phyloP scores from a whole-genome alignment of 2,888 invertebrate species.

The Nipponacmea schrenckii region DNA sequence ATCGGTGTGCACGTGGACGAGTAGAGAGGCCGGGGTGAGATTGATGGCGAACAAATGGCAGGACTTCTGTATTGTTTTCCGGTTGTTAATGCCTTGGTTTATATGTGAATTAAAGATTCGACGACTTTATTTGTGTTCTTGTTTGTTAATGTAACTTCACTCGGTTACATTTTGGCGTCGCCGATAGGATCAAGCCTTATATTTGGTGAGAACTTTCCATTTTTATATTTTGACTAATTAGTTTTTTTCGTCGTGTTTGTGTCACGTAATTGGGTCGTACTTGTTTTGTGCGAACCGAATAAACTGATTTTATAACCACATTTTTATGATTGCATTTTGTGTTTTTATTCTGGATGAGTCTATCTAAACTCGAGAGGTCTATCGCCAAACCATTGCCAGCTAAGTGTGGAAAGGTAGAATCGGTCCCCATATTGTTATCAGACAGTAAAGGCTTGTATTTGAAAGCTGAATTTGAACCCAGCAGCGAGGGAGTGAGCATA shows the following conservation, averaged over 20 bases:
- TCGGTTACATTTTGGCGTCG: conserved; percentile 4
- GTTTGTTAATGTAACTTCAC: not conserved
- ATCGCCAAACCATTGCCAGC: not conserved
- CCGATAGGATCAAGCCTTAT: not conserved
- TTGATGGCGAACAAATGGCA: not conserved
- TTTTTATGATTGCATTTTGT: no score
- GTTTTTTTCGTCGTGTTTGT: not conserved
- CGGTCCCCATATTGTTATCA: not conserved
- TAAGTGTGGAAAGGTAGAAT: not conserved
- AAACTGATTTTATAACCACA: not conserved
- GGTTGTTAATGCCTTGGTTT: not conserved
- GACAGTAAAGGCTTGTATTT: not conserved
- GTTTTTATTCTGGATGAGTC: not conserved
- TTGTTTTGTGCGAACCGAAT: not conserved
- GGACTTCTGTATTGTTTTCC: conserved; percentile 2
- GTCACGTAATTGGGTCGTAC: not conserved
- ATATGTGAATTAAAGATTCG: not conserved
- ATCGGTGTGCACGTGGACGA: not conserved
- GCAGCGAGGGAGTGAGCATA: not conserved
- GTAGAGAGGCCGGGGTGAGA: not conserved
- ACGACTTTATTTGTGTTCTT: not conserved
- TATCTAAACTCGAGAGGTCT: not conserved
- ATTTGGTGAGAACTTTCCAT: not conserved
- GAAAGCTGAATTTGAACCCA: not conserved
- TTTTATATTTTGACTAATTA: not conserved